Base-by-base conservation (phyloP, 2,113 vertebrate genomes). In the Cygnus buccinator region DNA sequence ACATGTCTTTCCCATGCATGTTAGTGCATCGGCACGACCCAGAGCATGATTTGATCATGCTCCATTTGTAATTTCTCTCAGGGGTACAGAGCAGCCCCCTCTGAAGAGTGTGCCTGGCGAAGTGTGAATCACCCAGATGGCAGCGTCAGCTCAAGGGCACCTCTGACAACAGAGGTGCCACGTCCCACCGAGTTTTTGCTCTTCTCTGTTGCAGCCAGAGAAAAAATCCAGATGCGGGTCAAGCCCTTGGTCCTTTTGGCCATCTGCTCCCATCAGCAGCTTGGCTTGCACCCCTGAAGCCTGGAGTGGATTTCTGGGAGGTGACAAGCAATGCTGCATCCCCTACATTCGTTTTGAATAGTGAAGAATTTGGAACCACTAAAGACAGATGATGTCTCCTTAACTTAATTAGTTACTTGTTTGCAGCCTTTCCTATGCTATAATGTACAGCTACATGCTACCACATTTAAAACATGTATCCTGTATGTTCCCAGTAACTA, bases 1-100 rank as follows among this genome's bases (percentile, higher is more conserved):
- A 54, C 41, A 52, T 4, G 5, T 70, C 74, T 94, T 93, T 96
- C 86, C 84, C 29, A 71, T 83, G 94, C 50, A 62, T 66, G 66
- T 95, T 90, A 93, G 93, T 85, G 84, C 77, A 75, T 70, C 50
- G 50, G 37, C 31, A 87, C 59, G 96, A 74, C 58, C 62, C 7
- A 9, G n/a, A 95, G 82, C 39, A 76, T 43, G 44, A 86, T 90
- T 88, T 94, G 89, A 91, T 74, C 13, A 2, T 17, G 41, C 87
- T 92, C 48, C 52, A 44, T 66, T 95, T 93, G 78, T 79, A 29
- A 91, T 16, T 77, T 59, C 70, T 96, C 62, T 86, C 4, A 6
- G 9, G 90, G 78, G 59, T 35, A 73, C 66, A 85, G 76, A 66
- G 54, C 63, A 68, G 61, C 79, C 65, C 78, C 78, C 46, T 44